Evolutionary conservation across 2,113 vertebrate genomes (phyloP).

Genomic region (Protobothrops flavoviridis): DNA sequence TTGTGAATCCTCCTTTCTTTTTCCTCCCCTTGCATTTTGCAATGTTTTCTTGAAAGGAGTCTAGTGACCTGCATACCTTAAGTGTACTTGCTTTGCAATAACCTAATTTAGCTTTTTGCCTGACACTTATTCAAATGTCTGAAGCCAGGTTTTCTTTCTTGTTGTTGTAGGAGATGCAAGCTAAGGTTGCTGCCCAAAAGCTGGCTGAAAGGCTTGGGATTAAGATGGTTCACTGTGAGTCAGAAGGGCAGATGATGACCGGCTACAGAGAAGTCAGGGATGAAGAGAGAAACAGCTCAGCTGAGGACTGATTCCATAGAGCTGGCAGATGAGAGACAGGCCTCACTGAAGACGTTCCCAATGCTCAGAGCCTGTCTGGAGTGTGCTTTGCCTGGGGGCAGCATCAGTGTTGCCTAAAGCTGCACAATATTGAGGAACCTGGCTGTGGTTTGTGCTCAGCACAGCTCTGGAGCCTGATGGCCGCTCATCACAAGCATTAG

Average conservation of each 20-base stretch:
- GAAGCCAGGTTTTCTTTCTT: not conserved
- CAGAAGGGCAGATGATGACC: slow-evolving; percentile 74
- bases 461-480: not conserved
- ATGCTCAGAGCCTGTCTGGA: slow-evolving; percentile 10
- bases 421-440: not conserved
- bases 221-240: slow-evolving; percentile 81
- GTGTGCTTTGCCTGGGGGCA: slow-evolving; percentile 1
- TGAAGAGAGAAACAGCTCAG: slow-evolving; percentile 76
- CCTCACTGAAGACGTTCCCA: slow-evolving; percentile 17
- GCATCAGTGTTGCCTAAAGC: not conserved
- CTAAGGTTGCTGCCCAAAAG: slow-evolving; percentile 88
- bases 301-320: slow-evolving; percentile 73
- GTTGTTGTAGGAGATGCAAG: slow-evolving; percentile 81
- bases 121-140: not conserved
- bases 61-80: not conserved
- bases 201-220: slow-evolving; percentile 82
- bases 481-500: not conserved
- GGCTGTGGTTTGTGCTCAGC: not conserved
- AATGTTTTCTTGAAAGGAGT: not conserved
- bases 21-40: not conserved
- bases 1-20: not conserved
- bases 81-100: not conserved
- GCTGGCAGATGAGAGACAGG: not conserved
- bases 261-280: slow-evolving; percentile 85
- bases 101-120: not conserved